Evolutionary conservation across 2,113 vertebrate genomes (phyloP), one percentile per base, ranked within the genome.

Genomic region (Colinus virginianus): DNA sequence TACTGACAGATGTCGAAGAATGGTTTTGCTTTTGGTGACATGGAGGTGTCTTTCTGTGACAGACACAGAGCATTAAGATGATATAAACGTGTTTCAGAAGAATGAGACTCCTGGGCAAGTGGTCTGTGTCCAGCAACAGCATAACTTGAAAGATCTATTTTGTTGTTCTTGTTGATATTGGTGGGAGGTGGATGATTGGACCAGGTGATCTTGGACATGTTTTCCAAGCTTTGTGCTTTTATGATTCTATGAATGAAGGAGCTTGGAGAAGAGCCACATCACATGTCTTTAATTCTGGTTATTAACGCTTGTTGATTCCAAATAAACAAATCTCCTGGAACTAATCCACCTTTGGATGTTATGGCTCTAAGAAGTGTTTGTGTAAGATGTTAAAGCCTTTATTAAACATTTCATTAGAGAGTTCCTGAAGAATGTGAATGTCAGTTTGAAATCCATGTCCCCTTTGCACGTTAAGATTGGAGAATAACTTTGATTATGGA

Each of bases 1-100:
- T 13, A 8, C 45, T 13, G 55, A 36, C 71, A 46, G 15, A 40
- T 61, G 45, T 59, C 45, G 69, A 42, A 80, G 61, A 34, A 34
- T 1, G 9, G 30, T 5, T 26, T 30, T 1, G 0, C 30, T 56
- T 16, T 17, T 72, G 11, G 23, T 6, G 13, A 8, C 36, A 48
- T n/a, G 38, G 46, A 71, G 30, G 49, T 0, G 0, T 53, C 62
- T 75, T 76, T 58, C 34, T 10, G 0, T 0, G 1, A 66, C 25
- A 30, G 11, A 11, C 23, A 5, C 0, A 1, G 25, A 66, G n/a
- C 17, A 32, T 4, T 2, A 72, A 26, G 20, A 45, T 11, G 9
- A 38, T 12, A 77, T 40, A 34, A 70, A 42, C 12, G 1, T 23
- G 36, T 30, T 28, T 55, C 4, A n/a, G 32, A 25, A 55, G 16